Base-by-base conservation (phyloP, 2,888 invertebrate species). In the Macroteleia sp. region DNA sequence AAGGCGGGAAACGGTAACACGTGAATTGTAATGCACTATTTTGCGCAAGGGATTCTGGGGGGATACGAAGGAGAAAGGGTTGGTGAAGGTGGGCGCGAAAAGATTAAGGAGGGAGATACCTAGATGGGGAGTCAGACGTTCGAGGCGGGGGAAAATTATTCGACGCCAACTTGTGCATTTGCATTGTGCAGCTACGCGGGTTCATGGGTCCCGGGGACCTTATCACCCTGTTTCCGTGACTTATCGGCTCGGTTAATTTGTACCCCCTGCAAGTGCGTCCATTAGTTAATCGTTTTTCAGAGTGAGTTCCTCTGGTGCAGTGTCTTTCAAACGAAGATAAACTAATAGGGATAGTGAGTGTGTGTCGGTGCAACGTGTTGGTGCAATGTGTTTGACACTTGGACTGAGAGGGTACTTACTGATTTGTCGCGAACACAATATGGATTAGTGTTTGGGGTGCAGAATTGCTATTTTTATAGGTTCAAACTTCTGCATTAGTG, bases 1-100 rank as follows among this genome's bases (percentile, higher is more conserved):
- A n/a, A n/a, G 67, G 59, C 67, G 67, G 74, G 59, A 61, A 67
- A 44, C 25, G 17, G 19, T 32, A 41, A 61, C 74, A 74, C 74
- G 74, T 74, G 74, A 66, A 48, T 22, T 42, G 34, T 25, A 32
- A 46, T 56, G 42, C 54, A 10, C 41, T 42, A 14, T 16, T 41
- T 42, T 28, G 25, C 14, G 30, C 50, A 34, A n/a, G 44, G 66
- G 64, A 50, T 61, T 54, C 70, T 75, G 41, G 59, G 41, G 59
- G 50, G 61, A 44, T 16, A 36, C 46, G 25, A 19, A 32, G 41
- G 41, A 54, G 59, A 56, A 54, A 57, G 69, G 46, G 46, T 36
- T 19, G 54, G 14, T 10, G 39, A 36, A 52, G 59, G 44, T 54
- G 73, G 57, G 50, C 50, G 64, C 48, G 57, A 64, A 17, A 46